Percentiles rank a stretch among this genome's conserved stretches.
These are phyloP conservation scores for Molorchus minor DNA, from an alignment of 2,888 invertebrate species.

Conservation along the genomic window DNA sequence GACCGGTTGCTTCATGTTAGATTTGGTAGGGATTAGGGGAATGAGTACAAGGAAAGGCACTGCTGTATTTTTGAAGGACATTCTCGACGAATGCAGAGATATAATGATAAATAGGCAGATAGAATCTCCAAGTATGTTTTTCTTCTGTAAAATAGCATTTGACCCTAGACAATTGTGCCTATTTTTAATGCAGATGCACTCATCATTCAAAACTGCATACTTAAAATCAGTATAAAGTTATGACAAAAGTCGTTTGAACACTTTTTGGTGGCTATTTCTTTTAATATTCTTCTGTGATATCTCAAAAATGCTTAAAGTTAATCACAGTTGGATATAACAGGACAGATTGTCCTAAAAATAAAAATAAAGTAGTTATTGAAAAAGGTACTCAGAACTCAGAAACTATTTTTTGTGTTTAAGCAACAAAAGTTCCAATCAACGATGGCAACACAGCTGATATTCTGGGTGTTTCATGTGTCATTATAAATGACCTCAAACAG, in stretches of 20 bases:
- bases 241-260: too few relatives aligned
- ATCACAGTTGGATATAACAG: too few relatives aligned
- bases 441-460: slow-evolving; percentile 76
- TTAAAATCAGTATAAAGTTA: too few relatives aligned
- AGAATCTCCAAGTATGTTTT: slow-evolving; percentile 77
- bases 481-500: slow-evolving; percentile 88
- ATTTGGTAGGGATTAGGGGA: slow-evolving; percentile 90
- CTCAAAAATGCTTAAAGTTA: too few relatives aligned
- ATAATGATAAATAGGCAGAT: slow-evolving; percentile 78
- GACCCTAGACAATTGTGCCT: too few relatives aligned
- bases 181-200: too few relatives aligned
- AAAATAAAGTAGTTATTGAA: neutral
- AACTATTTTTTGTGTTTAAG: slow-evolving; percentile 64
- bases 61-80: slow-evolving; percentile 86
- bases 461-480: slow-evolving; percentile 84
- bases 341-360: too few relatives aligned
- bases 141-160: too few relatives aligned
- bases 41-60: slow-evolving; percentile 94
- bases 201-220: too few relatives aligned
- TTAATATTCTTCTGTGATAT: too few relatives aligned
- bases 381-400: neutral
- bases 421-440: slow-evolving; percentile 73
- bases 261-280: too few relatives aligned
- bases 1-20: slow-evolving; percentile 76
- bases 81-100: slow-evolving; percentile 83